These are phyloP conservation scores for Agrochola lychnidis DNA, from an alignment of 2,888 invertebrate species.

Conservation along the genomic window DNA sequence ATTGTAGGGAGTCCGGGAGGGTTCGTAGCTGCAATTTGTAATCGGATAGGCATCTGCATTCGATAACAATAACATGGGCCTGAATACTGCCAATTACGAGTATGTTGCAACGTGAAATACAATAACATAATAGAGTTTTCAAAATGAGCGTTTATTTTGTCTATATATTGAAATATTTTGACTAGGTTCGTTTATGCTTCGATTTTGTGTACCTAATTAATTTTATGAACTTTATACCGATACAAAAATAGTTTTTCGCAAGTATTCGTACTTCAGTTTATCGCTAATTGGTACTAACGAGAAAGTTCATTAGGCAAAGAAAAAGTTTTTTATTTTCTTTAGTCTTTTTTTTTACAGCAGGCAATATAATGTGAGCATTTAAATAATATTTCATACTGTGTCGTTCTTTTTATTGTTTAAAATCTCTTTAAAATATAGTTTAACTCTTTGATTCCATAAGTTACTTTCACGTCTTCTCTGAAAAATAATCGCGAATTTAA, in stretches of 20 bases:
- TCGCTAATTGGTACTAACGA: not conserved
- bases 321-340: not conserved
- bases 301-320: not conserved
- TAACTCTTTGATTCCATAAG: not conserved
- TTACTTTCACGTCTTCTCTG: not conserved
- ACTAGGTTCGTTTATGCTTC: not conserved
- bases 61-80: constrained; percentile 45
- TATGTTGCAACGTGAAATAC: constrained; percentile 28
- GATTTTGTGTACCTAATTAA: not conserved
- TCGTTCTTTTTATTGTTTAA: not conserved
- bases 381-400: not conserved
- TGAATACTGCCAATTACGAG: constrained; percentile 41
- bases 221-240: not conserved
- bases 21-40: constrained; percentile 49
- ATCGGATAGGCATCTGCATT: constrained; percentile 49
- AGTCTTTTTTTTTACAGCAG: not conserved
- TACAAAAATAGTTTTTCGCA: not conserved
- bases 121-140: constrained; percentile 35
- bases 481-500: not conserved
- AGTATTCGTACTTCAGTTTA: not conserved
- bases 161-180: constrained; percentile 34
- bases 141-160: constrained; percentile 37
- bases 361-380: not conserved
- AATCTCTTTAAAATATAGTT: not conserved
- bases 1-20: not conserved